Evolutionary conservation across 2,113 vertebrate genomes (phyloP), one percentile per base, ranked within the genome.

Genomic region (Salvelinus fontinalis): DNA sequence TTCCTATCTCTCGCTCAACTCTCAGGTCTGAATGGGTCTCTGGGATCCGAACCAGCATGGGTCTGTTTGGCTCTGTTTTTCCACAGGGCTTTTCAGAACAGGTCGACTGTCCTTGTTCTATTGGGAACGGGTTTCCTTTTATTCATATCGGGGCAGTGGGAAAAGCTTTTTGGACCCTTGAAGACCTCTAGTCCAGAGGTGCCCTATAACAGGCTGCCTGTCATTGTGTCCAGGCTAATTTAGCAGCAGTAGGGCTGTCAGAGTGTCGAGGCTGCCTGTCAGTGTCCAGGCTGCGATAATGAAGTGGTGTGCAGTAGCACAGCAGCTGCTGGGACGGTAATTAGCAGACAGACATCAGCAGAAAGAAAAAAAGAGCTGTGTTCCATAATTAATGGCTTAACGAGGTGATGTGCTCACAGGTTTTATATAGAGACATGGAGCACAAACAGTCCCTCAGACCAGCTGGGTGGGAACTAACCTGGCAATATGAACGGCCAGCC

Each of bases 341-440:
- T 89, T 74, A 83, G 80, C 78, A 82, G 74, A 74, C 75, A 73
- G 75, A 81, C 78, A 74, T 39, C 67, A 73, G 71, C 71, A 74
- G 79, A 77, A 83, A 49, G 39, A 49, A 70, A 70, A 49, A 49
- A 70, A 70, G 39, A 49, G 68, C 67, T n/a, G 48, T 11, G 44
- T 39, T 71, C 67, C n/a, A 77, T 81, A 90, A 90, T 89, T 75
- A 90, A 88, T 82, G 84, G 76, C 85, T 88, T 87, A 86, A 89
- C 68, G 16, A 87, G 84, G 62, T 68, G 68, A 82, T 79, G 76
- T 69, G 74, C 83, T 86, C 78, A 75, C 64, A 59, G 22, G 74
- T 75, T 85, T 85, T 74, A 87, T 83, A 79, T 82, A 88, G 85
- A 71, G 67, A 62, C 8, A 26, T 22, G 49, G 29, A 71, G 77